phyloP scores from a whole-genome alignment of 2,888 invertebrate species.

The Napeogenes inachia region DNA sequence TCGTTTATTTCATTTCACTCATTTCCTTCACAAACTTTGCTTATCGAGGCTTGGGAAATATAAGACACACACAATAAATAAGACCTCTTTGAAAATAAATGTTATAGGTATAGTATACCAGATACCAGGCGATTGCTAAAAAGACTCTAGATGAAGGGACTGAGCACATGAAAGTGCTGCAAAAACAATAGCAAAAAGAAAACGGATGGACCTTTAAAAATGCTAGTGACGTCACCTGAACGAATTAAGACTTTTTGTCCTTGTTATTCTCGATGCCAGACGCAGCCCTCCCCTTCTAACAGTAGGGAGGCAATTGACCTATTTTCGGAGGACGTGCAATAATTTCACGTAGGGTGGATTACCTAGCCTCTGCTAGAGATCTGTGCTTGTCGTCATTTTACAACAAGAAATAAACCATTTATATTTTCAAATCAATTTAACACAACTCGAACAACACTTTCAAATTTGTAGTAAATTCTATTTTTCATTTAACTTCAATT shows the following conservation, averaged over 20 bases:
- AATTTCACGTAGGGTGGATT: conserved; percentile 66
- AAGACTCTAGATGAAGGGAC: conserved; percentile 12
- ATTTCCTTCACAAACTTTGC: conserved; percentile 44
- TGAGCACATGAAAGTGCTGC: conserved; percentile 31
- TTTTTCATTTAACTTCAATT: no score
- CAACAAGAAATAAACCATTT: conserved; percentile 28
- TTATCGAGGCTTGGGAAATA: conserved; percentile 28
- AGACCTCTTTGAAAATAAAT: conserved; percentile 34
- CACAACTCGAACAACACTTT: conserved; percentile 7
- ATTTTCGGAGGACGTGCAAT: conserved; percentile 72
- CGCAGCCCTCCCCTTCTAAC: conserved; percentile 51
- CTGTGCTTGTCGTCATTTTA: conserved; percentile 36
- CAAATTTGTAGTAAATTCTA: no score
- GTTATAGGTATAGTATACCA: conserved; percentile 32
- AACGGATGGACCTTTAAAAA: conserved; percentile 61
- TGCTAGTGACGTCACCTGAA: conserved; percentile 71
- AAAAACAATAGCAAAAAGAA: conserved; percentile 68
- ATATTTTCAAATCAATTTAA: conserved; percentile 16
- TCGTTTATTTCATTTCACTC: conserved; percentile 48
- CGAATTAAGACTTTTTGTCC: conserved; percentile 62
- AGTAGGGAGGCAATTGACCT: conserved; percentile 71
- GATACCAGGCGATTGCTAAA: conserved; percentile 36
- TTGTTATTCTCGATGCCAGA: conserved; percentile 45
- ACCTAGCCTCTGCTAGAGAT: conserved; percentile 55
- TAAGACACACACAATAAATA: conserved; percentile 33